Evolutionary conservation across 1,140 invertebrate species (phyloP), one percentile per base, ranked within the genome.

Genomic region (Stegodyphus dumicola): DNA sequence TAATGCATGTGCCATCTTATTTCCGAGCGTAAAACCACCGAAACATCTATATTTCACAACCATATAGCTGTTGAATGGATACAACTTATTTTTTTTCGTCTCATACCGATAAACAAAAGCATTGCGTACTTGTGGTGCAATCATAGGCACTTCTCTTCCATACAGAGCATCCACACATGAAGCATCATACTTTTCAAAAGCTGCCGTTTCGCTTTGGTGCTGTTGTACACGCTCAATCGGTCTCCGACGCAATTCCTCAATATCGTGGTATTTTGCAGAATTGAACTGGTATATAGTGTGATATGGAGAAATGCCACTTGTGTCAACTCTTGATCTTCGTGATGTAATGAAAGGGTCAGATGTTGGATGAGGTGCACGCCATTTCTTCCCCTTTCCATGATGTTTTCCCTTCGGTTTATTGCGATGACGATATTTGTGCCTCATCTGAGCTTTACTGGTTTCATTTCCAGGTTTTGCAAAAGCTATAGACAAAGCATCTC

Each of bases 81-180:
- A 80, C 10, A n/a, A 4, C n/a, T 74, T 52, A 80, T 86, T 79
- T 52, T 86, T 86, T 48, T 76, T 79, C 18, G 85, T 86, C 69
- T 86, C 85, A 74, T 86, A 86, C 10, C 56, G 56, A 13, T 75
- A 86, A 56, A 86, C 85, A 80, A 86, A 80, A 10, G 70, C 77
- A 80, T 86, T 66, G 9, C 13, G 49, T n/a, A 80, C 49, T 15
- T 51, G 52, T 6, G 85, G 85, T 13, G 77, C 85, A 15, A 79
- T 65, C 52, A 66, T 79, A 10, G 77, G 77, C 15, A 80, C 33
- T 76, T 66, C 67, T 66, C 70, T 66, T 54, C 77, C 48, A 18
- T 80, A 75, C 1, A 78, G 53, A 18, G 65, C 15, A 52, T 85
- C 85, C 7, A 86, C 73, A 18, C 77, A 75, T 5, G 56, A 60